Percentiles rank a stretch among this genome's conserved stretches.
Evolutionary conservation across 2,888 invertebrate species (phyloP).

Genomic region (Alentia gelatinosa): DNA sequence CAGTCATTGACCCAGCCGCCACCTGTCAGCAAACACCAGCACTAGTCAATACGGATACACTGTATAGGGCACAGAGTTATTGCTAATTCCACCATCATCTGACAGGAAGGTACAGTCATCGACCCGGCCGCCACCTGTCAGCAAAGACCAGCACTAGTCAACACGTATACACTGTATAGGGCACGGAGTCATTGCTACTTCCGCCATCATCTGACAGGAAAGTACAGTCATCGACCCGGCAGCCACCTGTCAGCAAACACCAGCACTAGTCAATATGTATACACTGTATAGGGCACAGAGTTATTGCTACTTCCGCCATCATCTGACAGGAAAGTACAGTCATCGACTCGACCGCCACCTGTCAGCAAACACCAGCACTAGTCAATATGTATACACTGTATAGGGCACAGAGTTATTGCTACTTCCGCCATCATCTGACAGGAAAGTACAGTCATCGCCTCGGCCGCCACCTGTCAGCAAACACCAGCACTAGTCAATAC

Average conservation of each 20-base stretch:
- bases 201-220: conserved; percentile 62
- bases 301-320: neutral
- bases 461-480: neutral
- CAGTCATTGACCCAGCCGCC: conserved; percentile 81
- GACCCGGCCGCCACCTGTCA: conserved; percentile 80
- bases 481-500: neutral
- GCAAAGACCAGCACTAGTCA: neutral
- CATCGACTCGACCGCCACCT: neutral
- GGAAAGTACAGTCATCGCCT: neutral
- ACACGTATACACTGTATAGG: neutral
- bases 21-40: conserved; percentile 70
- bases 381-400: neutral
- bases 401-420: no score
- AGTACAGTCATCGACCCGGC: conserved; percentile 81
- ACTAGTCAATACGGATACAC: neutral
- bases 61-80: neutral
- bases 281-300: neutral
- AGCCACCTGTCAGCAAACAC: conserved; percentile 74
- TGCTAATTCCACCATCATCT: neutral
- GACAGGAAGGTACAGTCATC: conserved; percentile 79
- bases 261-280: neutral
- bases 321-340: neutral
- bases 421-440: no score
- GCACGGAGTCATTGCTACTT: neutral
- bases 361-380: neutral